Base-by-base conservation (phyloP, 1,140 invertebrate genomes). In the Meteorus sp. region DNA sequence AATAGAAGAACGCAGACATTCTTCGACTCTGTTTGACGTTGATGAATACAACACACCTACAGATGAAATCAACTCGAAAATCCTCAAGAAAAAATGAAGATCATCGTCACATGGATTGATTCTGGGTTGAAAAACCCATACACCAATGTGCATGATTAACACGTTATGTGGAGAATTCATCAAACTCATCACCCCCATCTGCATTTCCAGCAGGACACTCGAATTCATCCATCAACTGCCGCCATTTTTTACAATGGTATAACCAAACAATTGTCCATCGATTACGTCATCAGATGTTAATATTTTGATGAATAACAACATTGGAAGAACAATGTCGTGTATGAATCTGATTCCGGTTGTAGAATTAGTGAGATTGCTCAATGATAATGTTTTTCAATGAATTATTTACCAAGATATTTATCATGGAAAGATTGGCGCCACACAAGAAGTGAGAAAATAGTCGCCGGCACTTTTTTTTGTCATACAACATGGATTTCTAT, bases 101-200 rank as follows among this genome's bases (percentile, higher is more conserved):
- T 2, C 3, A 13, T 7, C 20, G 41, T 11, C n/a, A n/a, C n/a
- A 17, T 33, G 19, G 17, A 45, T 13, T 47, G 45, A 45, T 31
- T 19, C 6, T 29, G 47, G 22, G 25, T 41, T 56, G 45, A 53
- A 53, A 53, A 45, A 20, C 25, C 6, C 17, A 22, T 9, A 2
- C 20, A 45, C 11, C 11, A 13, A 15, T 6, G 25, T 4, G 7
- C 9, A 27, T 35, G 52, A 3, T 65, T 56, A 51, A 51, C 59
- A 56, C 68, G 73, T 76, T 56, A 78, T 78, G 76, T 78, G 76
- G 76, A 76, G 75, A 60, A 77, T 76, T 64, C 75, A 77, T 63
- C n/a, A n/a, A n/a, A 72, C 74, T 22, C 75, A 78, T 66, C 70
- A 74, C 22, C 60, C 76, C 65, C 70, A 74, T 23, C 60, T 77